Evolutionary conservation across 1,140 invertebrate species (phyloP).

Genomic region (Zaprionus camerounensis): DNA sequence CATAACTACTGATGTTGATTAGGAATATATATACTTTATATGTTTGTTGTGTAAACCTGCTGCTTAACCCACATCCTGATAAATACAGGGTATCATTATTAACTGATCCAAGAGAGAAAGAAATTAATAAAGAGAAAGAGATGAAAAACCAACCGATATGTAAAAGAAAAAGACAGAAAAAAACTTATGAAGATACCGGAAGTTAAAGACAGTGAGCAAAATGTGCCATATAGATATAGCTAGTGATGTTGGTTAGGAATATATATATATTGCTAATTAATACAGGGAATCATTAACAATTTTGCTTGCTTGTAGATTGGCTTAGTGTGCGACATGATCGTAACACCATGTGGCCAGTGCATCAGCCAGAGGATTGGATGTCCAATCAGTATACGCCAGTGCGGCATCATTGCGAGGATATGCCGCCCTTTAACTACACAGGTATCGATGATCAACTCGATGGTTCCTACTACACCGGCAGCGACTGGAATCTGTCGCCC

Average conservation of each 20-base stretch:
- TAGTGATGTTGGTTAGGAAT: neutral
- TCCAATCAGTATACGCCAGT: constrained; percentile 83
- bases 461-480: constrained; percentile 69
- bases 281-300: neutral
- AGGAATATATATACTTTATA: neutral
- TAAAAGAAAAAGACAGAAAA: too few species aligned
- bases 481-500: constrained; percentile 68
- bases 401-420: constrained; percentile 78
- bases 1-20: neutral
- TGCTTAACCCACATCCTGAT: too few species aligned
- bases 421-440: constrained; percentile 74
- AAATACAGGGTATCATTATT: neutral
- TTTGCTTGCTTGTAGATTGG: constrained; percentile 88
- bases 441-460: constrained; percentile 79
- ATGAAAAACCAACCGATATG: neutral
- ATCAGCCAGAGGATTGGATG: constrained; percentile 88
- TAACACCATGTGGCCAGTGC: constrained; percentile 93
- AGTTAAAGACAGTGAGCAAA: neutral
- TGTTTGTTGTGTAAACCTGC: neutral
- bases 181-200: neutral
- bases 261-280: neutral
- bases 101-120: neutral
- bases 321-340: constrained; percentile 92
- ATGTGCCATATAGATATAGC: neutral
- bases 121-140: neutral